Evolutionary conservation across 2,113 vertebrate species (phyloP), one percentile per base, ranked within the genome.

Genomic region (Furnarius figulus): DNA sequence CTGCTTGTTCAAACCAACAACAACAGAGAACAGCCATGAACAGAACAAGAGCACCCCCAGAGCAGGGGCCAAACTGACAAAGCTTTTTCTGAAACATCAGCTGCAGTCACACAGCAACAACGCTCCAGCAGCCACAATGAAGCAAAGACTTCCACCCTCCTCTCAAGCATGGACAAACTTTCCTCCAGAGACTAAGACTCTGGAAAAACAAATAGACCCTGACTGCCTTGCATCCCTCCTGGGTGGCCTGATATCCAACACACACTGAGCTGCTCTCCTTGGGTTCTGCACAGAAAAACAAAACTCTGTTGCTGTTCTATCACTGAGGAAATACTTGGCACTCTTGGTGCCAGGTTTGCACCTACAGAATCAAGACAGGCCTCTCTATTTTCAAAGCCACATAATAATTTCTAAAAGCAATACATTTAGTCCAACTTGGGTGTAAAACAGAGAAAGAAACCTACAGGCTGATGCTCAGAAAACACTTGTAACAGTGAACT

Each of bases 121-220:
- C 40, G 63, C 65, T 93, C 27, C 72, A 61, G 75, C 30, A 87
- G 91, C 77, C 78, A 73, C 27, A 80, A 91, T 63, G 91, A 95
- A 88, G 86, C 71, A 74, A 88, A 95, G 71, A 27, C 63, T 72
- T 86, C 62, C 42, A 75, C 24, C 67, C 35, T 91, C 95, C 75
- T 95, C 72, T 84, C 75, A 97, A 86, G 58, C 78, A 68, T 3
- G 75, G 78, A 61, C 44, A 15, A 13, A 33, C 53, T 92, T 92
- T 33, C 49, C 96, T 96, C 96, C 62, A 81, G 96, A 91, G 95
- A 89, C 84, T 58, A 42, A 65, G 85, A 82, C 89, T 89, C 73
- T 87, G 93, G 78, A 84, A 90, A 95, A 95, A 94, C 67, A 90
- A 86, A 85, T 2, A 87, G 53, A 68, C 12, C 25, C 22, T 2